Evolutionary conservation across 2,888 invertebrate genomes (phyloP).

Genomic region (Ennomos fuscantarius): DNA sequence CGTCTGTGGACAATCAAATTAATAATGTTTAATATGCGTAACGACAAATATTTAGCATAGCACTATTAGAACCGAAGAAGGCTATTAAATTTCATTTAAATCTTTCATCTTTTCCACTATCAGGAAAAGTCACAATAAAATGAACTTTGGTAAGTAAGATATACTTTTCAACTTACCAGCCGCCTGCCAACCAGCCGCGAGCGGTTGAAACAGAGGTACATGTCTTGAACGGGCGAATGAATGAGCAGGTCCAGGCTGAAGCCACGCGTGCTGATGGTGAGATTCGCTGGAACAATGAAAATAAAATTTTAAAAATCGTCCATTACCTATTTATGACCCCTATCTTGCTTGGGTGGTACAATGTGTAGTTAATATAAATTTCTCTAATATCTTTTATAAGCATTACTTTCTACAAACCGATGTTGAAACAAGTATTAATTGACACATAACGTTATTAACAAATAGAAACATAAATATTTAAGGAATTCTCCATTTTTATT

Average conservation of each 20-base stretch:
- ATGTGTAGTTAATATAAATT: background rate
- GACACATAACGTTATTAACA: conserved; percentile 65
- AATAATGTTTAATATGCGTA: background rate
- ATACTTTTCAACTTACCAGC: conserved; percentile 66
- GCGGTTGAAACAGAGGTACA: conserved; percentile 91
- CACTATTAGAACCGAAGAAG: too few species aligned
- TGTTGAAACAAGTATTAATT: conserved; percentile 59
- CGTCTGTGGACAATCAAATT: conserved; percentile 62
- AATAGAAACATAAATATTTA: conserved; percentile 66
- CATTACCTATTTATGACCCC: too few species aligned
- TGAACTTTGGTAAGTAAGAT: conserved; percentile 10
- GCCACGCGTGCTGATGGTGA: conserved; percentile 87
- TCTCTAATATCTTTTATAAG: background rate
- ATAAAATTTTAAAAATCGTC: conserved; percentile 9
- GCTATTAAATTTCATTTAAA: too few species aligned
- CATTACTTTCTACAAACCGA: conserved; percentile 52
- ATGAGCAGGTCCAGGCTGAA: conserved; percentile 86
- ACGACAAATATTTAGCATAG: too few species aligned
- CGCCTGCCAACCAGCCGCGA: conserved; percentile 90
- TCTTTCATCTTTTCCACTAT: too few species aligned
- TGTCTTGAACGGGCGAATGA: conserved; percentile 89
- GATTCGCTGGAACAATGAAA: conserved; percentile 86
- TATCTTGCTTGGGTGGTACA: too few species aligned
- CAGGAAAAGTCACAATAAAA: background rate
- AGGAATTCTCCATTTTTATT: conserved; percentile 57